phyloP scores from a whole-genome alignment of 2,113 vertebrate species.

The Ceyx margarethae region DNA sequence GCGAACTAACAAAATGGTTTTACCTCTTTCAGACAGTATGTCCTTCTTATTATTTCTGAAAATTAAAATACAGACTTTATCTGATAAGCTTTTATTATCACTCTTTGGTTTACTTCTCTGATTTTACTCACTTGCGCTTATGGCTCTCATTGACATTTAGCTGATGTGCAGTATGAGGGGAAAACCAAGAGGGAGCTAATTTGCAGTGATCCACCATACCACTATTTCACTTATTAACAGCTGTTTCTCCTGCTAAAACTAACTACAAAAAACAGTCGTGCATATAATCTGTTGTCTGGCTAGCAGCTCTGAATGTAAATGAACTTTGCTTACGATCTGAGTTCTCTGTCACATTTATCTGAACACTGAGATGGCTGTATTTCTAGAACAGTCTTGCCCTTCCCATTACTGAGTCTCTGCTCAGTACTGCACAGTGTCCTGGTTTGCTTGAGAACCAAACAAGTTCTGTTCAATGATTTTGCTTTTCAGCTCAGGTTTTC shows the following conservation, averaged over 20 bases:
- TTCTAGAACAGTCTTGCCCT: too few relatives aligned
- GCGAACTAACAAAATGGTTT: not conserved
- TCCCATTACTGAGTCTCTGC: too few relatives aligned
- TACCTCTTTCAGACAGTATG: not conserved
- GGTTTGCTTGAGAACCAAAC: too few relatives aligned
- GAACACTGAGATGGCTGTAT: too few relatives aligned
- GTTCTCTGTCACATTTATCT: too few relatives aligned
- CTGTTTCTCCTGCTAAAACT: not conserved
- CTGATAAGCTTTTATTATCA: not conserved
- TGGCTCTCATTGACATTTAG: not conserved
- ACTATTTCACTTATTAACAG: not conserved
- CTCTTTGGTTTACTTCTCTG: not conserved
- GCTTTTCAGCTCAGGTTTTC: too few relatives aligned
- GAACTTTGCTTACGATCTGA: too few relatives aligned
- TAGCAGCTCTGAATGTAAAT: too few relatives aligned
- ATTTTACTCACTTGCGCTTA: not conserved
- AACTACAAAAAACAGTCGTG: not conserved
- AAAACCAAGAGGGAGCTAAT: not conserved
- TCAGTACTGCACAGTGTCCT: too few relatives aligned
- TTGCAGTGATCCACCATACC: not conserved
- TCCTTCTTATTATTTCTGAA: not conserved
- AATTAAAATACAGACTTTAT: not conserved
- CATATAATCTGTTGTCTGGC: not conserved
- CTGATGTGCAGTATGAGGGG: not conserved
- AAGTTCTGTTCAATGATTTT: too few relatives aligned